Conservation (phyloP, 2,888 invertebrate species). For the Lobophora halterata region DNA sequence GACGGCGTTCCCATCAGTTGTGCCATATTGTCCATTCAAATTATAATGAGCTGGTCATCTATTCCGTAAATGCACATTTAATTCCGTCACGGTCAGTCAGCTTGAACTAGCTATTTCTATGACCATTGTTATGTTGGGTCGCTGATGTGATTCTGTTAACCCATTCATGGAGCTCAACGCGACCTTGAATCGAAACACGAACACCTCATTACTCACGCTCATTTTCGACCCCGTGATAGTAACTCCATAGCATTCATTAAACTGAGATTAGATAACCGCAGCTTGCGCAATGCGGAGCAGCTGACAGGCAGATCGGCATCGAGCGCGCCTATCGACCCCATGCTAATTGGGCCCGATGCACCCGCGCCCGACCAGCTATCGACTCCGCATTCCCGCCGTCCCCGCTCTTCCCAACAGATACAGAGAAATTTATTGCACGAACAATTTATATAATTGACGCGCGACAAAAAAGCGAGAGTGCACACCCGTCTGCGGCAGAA, state of each 20-base stretch:
- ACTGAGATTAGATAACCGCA: conserved; percentile 69
- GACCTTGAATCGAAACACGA: conserved; percentile 11
- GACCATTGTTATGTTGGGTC: conserved; percentile 16
- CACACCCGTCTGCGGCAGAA: conserved; percentile 68
- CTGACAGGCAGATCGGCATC: conserved; percentile 73
- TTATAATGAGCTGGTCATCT: conserved; percentile 33
- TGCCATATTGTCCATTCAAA: conserved; percentile 32
- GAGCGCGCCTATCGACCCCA: conserved; percentile 75
- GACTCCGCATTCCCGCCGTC: conserved; percentile 60
- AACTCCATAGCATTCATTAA: conserved; percentile 69
- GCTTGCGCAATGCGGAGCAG: conserved; percentile 65
- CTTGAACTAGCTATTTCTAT: conserved; percentile 19
- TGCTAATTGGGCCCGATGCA: conserved; percentile 75
- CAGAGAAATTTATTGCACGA: conserved; percentile 78
- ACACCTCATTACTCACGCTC: conserved; percentile 16
- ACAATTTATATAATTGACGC: conserved; percentile 80
- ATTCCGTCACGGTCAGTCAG: conserved; percentile 29
- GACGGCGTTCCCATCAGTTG: conserved; percentile 33
- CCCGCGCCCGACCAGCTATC: conserved; percentile 61
- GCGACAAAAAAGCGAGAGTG: conserved; percentile 75
- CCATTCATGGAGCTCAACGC: background rate
- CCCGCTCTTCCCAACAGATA: conserved; percentile 70
- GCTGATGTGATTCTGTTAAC: conserved; percentile 18
- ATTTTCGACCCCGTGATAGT: conserved; percentile 45
- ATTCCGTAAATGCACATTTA: conserved; percentile 26